phyloP scores from a whole-genome alignment of 2,888 invertebrate species.

The Pseudococcus viburni region DNA sequence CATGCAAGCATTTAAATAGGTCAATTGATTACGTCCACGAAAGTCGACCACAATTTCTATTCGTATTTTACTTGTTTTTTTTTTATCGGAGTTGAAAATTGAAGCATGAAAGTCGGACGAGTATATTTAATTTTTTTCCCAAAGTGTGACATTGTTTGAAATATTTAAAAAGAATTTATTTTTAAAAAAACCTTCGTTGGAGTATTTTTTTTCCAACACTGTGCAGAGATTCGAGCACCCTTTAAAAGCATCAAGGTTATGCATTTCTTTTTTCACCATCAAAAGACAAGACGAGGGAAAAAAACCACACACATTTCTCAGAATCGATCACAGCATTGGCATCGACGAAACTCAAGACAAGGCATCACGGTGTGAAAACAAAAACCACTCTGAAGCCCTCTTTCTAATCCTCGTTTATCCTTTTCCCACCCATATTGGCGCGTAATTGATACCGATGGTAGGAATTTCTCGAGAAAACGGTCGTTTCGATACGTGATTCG shows the following conservation, averaged over 20 bases:
- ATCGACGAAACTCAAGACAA: background rate
- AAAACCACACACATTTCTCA: conserved; percentile 1
- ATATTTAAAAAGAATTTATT: too few relatives aligned
- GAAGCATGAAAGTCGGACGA: background rate
- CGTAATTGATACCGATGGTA: background rate
- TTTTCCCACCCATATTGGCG: background rate
- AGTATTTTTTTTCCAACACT: background rate
- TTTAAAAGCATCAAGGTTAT: background rate
- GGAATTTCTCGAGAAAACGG: background rate
- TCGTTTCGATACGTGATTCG: background rate
- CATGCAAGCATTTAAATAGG: background rate
- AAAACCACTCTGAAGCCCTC: background rate
- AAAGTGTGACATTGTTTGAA: background rate
- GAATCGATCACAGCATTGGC: background rate
- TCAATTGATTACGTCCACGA: conserved; percentile 41
- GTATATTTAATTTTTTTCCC: background rate
- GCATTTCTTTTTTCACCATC: background rate
- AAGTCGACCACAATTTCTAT: background rate
- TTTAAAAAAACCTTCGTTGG: too few relatives aligned
- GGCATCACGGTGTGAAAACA: background rate
- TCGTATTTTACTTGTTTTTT: background rate
- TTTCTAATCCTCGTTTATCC: conserved; percentile 7
- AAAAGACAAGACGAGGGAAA: background rate
- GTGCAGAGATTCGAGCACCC: background rate
- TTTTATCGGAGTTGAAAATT: background rate